Percentiles rank a stretch among this genome's conserved stretches.
Conservation (phyloP, 2,113 vertebrate species). For the Xenus cinereus region DNA sequence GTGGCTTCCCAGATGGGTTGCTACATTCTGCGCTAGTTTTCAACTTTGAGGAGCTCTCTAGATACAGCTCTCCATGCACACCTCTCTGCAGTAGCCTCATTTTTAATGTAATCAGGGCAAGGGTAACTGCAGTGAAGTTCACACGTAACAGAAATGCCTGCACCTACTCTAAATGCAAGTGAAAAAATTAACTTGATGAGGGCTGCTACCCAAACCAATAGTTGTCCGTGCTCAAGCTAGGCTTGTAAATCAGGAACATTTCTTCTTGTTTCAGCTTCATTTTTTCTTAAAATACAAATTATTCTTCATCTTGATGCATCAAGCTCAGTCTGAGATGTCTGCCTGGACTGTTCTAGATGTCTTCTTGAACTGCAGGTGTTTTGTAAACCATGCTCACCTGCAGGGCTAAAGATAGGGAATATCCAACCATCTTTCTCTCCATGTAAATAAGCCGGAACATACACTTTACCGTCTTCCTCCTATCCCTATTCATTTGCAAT, state of each 20-base stretch:
- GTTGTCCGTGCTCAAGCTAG: background rate
- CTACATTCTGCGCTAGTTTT: background rate
- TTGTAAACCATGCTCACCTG: background rate
- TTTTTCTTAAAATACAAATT: background rate
- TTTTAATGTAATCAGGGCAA: slow-evolving; percentile 5
- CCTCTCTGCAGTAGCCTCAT: background rate
- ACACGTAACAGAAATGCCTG: background rate
- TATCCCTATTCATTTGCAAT: background rate
- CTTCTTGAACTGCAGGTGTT: background rate
- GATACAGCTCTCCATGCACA: background rate
- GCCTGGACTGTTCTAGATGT: background rate
- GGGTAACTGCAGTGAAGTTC: background rate
- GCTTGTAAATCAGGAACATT: background rate
- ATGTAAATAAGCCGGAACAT: background rate
- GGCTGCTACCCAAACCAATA: background rate
- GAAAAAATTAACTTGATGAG: background rate
- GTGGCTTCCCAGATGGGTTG: background rate
- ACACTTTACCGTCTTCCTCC: background rate
- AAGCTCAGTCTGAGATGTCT: background rate
- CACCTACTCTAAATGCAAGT: background rate
- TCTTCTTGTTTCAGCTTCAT: background rate
- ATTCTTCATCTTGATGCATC: background rate
- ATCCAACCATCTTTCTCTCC: background rate
- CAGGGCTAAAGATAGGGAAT: background rate
- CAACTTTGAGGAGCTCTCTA: background rate